phyloP scores from a whole-genome alignment of 2,888 invertebrate genomes.

The Rotaria sp. region DNA sequence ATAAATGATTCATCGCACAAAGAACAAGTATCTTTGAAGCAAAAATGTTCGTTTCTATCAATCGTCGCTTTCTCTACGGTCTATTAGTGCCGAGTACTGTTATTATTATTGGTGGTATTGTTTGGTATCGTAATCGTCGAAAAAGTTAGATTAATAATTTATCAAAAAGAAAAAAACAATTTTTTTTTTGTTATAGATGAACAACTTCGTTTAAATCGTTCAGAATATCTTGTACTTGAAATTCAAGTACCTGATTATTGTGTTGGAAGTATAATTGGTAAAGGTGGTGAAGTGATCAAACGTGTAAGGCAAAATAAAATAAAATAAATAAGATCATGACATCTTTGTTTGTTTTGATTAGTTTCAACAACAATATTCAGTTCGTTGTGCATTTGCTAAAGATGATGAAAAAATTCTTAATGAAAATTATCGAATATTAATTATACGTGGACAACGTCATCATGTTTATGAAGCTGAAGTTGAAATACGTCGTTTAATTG shows the following conservation, averaged over 20 bases:
- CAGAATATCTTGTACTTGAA: slow-evolving; percentile 9
- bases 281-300: background rate
- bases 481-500: slow-evolving; percentile 24
- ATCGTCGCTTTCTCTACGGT: background rate
- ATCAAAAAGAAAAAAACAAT: no score
- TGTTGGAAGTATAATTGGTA: slow-evolving; percentile 12
- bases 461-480: slow-evolving; percentile 15
- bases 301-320: background rate
- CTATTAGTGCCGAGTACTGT: background rate
- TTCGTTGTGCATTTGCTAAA: slow-evolving; percentile 19
- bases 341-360: background rate
- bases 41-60: background rate
- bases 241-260: background rate
- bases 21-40: background rate
- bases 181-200: background rate
- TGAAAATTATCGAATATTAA: slow-evolving; percentile 7
- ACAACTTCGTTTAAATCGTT: background rate
- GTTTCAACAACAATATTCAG: slow-evolving; percentile 25
- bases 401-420: background rate
- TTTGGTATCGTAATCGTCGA: background rate
- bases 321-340: no score
- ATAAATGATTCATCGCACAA: background rate
- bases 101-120: background rate
- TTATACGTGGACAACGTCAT: background rate
- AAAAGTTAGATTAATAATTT: background rate